A percentile compares a stretch with the other conserved stretches of the same genome.
Conservation (phyloP, 2,113 vertebrate genomes). For the Mugil cephalus region DNA sequence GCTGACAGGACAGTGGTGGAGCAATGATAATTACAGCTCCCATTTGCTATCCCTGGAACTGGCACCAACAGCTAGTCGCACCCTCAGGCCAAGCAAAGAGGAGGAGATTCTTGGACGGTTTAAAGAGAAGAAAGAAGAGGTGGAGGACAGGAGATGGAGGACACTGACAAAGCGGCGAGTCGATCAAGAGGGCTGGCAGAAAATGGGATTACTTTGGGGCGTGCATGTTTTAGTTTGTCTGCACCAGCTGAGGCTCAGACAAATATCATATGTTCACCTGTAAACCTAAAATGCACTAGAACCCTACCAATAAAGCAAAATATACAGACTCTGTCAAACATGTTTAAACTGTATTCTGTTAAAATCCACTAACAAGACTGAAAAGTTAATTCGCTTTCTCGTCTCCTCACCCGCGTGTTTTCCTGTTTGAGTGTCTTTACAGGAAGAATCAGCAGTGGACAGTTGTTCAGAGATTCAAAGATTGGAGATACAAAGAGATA, state of each 20-base stretch:
- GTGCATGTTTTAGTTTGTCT: conserved; percentile 45
- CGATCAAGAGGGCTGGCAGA: conserved; percentile 67
- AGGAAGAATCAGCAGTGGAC: too few species aligned
- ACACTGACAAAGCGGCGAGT: conserved; percentile 59
- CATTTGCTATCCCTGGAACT: conserved; percentile 79
- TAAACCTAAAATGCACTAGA: not conserved
- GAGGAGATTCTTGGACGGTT: conserved; percentile 76
- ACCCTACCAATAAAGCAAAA: not conserved
- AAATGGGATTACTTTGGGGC: conserved; percentile 72
- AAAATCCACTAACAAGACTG: too few species aligned
- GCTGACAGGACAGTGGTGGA: conserved; percentile 85
- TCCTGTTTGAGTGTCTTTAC: too few species aligned
- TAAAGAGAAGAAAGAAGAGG: conserved; percentile 53
- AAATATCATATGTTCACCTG: conserved; percentile 14
- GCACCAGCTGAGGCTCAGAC: conserved; percentile 24
- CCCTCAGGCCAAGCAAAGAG: conserved; percentile 78
- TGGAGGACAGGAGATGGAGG: conserved; percentile 54
- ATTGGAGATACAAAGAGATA: too few species aligned
- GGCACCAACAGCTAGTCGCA: conserved; percentile 76
- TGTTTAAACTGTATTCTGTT: too few species aligned
- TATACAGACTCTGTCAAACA: not conserved
- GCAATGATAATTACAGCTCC: conserved; percentile 86
- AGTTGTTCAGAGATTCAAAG: too few species aligned
- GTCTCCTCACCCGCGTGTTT: too few species aligned
- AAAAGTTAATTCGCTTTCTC: too few species aligned